Percentiles rank a stretch among this genome's conserved stretches.
Evolutionary conservation across 2,888 invertebrate genomes (phyloP).

Genomic region (Drosophila bunnanda): DNA sequence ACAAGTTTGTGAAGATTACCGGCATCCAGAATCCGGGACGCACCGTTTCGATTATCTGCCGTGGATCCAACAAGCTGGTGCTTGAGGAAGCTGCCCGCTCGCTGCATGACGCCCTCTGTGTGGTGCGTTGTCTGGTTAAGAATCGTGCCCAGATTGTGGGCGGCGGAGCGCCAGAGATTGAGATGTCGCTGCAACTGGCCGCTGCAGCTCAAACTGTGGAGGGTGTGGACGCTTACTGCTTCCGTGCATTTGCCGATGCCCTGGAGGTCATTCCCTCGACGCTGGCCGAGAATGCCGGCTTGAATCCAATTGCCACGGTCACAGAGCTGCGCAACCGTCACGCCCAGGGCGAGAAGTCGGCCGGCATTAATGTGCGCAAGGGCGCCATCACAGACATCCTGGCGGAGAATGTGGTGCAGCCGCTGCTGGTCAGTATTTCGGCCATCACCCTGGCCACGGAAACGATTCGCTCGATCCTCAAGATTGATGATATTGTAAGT

Average conservation of each 20-base stretch:
- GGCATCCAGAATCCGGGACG: conserved; percentile 94
- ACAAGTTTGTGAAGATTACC: conserved; percentile 96
- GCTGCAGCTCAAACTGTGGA: conserved; percentile 92
- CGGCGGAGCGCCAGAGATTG: conserved; percentile 99
- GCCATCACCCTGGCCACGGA: conserved; percentile 97
- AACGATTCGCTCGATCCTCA: conserved; percentile 98
- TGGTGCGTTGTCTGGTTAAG: conserved; percentile 98
- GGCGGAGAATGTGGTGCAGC: conserved; percentile 98
- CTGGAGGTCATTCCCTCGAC: conserved; percentile 97
- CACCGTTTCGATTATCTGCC: conserved; percentile 96
- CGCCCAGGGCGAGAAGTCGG: conserved; percentile 92
- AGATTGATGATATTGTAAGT: conserved; percentile 98
- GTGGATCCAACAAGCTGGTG: conserved; percentile 93
- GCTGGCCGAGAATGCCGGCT: conserved; percentile 93
- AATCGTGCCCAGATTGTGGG: conserved; percentile 96
- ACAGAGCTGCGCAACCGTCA: conserved; percentile 98
- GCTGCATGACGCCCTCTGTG: conserved; percentile 95
- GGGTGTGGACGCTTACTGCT: conserved; percentile 97
- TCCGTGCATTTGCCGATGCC: conserved; percentile 97
- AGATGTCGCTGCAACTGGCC: conserved; percentile 93
- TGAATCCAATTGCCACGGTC: conserved; percentile 97
- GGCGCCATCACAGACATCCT: conserved; percentile 98
- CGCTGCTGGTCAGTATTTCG: conserved; percentile 96
- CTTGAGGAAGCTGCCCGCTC: conserved; percentile 96
- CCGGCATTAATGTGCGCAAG: conserved; percentile 98